Evolutionary conservation across 2,113 vertebrate species (phyloP).

Genomic region (Connochaetes taurinus): DNA sequence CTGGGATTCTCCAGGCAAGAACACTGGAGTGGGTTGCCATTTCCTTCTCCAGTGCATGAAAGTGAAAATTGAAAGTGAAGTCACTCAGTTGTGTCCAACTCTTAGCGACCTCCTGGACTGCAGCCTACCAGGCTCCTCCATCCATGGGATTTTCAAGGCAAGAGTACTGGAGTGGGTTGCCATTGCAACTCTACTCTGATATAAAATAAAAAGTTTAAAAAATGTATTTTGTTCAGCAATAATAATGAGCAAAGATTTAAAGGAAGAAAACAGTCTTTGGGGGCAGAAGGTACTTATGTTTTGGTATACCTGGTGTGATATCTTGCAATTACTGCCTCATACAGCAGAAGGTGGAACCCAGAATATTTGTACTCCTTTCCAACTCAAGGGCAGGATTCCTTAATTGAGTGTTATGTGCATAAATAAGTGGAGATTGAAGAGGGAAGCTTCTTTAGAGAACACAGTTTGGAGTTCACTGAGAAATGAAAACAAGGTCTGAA

Average conservation of each 20-base stretch:
- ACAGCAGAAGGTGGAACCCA: neutral
- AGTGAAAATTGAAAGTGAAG: too few relatives aligned
- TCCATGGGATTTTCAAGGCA: too few relatives aligned
- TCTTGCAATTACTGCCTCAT: neutral
- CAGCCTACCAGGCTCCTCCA: too few relatives aligned
- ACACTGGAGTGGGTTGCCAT: too few relatives aligned
- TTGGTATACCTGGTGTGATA: fast-evolving
- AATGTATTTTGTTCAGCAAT: neutral
- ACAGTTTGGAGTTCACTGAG: neutral
- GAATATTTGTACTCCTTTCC: neutral
- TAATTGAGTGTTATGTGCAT: neutral
- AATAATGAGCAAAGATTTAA: neutral
- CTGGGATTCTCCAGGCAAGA: too few relatives aligned
- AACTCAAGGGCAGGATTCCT: neutral
- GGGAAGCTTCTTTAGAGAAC: neutral
- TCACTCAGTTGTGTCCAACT: too few relatives aligned
- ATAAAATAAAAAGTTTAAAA: neutral
- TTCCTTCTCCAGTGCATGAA: too few relatives aligned
- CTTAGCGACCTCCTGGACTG: too few relatives aligned
- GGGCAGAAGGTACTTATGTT: neutral
- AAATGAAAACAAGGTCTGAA: neutral
- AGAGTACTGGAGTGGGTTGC: too few relatives aligned
- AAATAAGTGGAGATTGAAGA: neutral
- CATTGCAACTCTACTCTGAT: neutral
- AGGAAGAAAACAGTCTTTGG: neutral